phyloP scores from a whole-genome alignment of 2,113 vertebrate species.

The Pyrgilauda ruficollis region DNA sequence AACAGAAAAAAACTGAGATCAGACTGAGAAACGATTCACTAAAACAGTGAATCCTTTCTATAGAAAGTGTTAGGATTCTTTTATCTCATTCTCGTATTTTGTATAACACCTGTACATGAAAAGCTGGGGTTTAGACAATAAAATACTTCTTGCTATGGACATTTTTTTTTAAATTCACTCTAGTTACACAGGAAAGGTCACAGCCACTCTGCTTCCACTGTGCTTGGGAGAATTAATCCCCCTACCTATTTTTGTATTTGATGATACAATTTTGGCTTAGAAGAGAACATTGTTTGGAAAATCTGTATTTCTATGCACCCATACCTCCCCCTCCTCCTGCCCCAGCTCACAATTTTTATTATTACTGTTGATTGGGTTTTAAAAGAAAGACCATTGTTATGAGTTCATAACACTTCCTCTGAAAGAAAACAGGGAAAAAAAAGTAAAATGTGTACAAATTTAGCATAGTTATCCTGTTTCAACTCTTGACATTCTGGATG shows the following conservation, averaged over 20 bases:
- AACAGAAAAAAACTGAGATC: background rate
- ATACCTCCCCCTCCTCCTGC: rapidly evolving
- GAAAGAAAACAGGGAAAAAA: background rate
- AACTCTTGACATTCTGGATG: background rate
- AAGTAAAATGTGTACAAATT: background rate
- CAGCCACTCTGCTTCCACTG: background rate
- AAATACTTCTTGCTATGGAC: background rate
- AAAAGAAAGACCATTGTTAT: background rate
- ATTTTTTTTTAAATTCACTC: background rate
- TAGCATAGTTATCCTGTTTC: background rate
- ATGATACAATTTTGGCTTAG: background rate
- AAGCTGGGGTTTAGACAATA: background rate
- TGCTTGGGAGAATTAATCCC: background rate
- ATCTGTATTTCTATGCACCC: background rate
- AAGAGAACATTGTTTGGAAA: background rate
- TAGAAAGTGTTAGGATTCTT: background rate
- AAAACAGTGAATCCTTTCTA: background rate
- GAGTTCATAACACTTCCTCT: background rate
- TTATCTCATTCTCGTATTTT: background rate
- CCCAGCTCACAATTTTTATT: background rate
- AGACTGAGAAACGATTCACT: background rate
- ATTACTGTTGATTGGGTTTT: background rate
- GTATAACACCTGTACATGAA: background rate
- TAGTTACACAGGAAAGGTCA: background rate
- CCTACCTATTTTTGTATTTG: background rate